Base-by-base conservation (phyloP, 2,888 invertebrate species). In the Reticulitermes lucifugus region DNA sequence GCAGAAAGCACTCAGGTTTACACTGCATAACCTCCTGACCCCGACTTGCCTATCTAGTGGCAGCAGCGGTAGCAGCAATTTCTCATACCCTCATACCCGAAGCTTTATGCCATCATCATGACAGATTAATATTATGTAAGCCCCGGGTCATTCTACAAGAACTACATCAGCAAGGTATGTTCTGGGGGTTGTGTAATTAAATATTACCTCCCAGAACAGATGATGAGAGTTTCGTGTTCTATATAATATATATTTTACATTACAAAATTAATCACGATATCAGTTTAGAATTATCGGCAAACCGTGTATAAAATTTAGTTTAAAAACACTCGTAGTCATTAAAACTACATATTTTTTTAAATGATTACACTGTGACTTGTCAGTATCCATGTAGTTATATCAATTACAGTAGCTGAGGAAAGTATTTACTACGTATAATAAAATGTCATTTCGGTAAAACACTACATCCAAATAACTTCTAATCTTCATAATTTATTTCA, bases 171-270 rank as follows among this genome's bases (percentile, higher is more conserved):
- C 46, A 46, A 46, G 22, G n/a, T n/a, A 25, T 10, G 77, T 73
- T 65, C n/a, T 65, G n/a, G 65, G 43, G 46, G 18, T 77, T 46
- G 46, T n/a, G 21, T 77, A 77, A 77, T 77, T 77, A 77, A 22
- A 77, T 51, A 46, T 51, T n/a, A 41, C 73, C 41, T 73, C 55
- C 55, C 41, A 41, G 41, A 35, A 41, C 14, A 55, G 18, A 14
- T 14, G 55, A 55, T 2, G 46, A 2, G 77, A 77, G n/a, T n/a
- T 77, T 46, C 46, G 22, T 77, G 14, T 46, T n/a, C 10, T n/a
- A 9, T 25, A 65, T n/a, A 12, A 46, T 46, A 46, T 46, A 12
- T 46, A 46, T 46, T 12, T 46, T 12, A 12, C 12, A 12, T 46
- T 46, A 22, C 46, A 9, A 46, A 46, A 73, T 73, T 73, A 73